These are phyloP conservation scores for Maniola jurtina DNA, from an alignment of 1,140 invertebrate species.

Conservation along the genomic window DNA sequence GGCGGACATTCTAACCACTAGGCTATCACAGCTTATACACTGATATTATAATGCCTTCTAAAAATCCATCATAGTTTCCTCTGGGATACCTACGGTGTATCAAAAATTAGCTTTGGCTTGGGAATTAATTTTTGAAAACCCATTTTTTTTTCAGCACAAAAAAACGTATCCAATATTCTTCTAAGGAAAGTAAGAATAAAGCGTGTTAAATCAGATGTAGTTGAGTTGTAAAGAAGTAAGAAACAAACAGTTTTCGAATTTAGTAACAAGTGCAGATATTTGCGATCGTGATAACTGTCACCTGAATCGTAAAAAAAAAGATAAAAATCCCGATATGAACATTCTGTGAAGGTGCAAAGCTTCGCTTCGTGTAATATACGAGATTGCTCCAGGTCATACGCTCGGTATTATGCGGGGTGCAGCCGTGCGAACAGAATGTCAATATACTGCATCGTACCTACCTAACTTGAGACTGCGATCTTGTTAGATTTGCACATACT, in stretches of 20 bases:
- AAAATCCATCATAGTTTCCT: too few relatives aligned
- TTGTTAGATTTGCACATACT: slow-evolving; percentile 3
- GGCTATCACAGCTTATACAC: too few relatives aligned
- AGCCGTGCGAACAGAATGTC: slow-evolving; percentile 4
- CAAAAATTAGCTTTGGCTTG: too few relatives aligned
- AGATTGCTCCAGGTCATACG: slow-evolving; percentile 4
- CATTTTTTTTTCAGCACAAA: too few relatives aligned
- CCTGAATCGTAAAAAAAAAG: not conserved
- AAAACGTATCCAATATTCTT: too few relatives aligned
- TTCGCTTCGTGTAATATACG: slow-evolving; percentile 5
- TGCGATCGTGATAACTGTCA: not conserved
- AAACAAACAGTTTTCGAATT: not conserved
- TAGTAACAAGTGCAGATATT: not conserved
- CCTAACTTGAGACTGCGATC: slow-evolving; percentile 7
- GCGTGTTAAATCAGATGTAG: not conserved
- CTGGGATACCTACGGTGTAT: too few relatives aligned
- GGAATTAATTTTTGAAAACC: too few relatives aligned
- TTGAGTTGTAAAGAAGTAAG: not conserved
- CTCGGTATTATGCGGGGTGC: slow-evolving; percentile 11
- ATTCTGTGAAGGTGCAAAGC: slow-evolving; percentile 4
- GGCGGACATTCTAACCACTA: too few relatives aligned
- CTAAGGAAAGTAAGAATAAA: too few relatives aligned
- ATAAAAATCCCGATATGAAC: slow-evolving; percentile 8
- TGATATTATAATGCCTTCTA: too few relatives aligned
- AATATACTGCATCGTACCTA: slow-evolving; percentile 6